Evolutionary conservation across 2,888 invertebrate genomes (phyloP), one percentile per base, ranked within the genome.

Genomic region (Mesorhabditis belari): DNA sequence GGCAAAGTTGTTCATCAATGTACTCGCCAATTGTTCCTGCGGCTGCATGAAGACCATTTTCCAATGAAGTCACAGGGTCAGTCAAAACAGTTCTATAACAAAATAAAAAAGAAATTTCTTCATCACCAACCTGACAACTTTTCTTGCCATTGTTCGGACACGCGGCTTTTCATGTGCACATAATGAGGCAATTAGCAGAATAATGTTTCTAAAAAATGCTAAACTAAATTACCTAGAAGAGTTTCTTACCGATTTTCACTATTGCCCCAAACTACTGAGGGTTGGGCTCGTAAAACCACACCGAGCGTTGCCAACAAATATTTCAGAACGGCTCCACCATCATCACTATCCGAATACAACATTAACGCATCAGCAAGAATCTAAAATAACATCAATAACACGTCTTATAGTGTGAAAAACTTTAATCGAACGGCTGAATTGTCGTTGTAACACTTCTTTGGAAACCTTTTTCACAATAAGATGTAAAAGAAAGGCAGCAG

Each of bases 401-500:
- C 12, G n/a, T 9, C 12, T 17, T 17, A n/a, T n/a, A 1, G n/a
- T 35, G 12, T 35, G 1, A 23, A 53, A 35, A 55, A 28, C 35
- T 69, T 73, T 68, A 5, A 69, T 69, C 23, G 69, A 61, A 55
- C 65, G 62, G 26, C 63, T 57, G 61, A 77, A 79, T 49, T 70
- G 68, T 4, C 70, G 57, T 57, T 70, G 69, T 17, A 78, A 71
- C 4, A 77, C 64, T 52, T 72, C 73, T 55, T 74, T 69, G 6
- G 75, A 65, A 4, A 79, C 69, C 52, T 73, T 74, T 58, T 70
- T 71, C 26, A 74, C 70, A 57, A 77, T 73, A 28, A 79, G 66
- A 66, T 80, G 81, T 0, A 84, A 73, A 2, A 84, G 75, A 68
- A 83, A 83, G 24, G 81, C 75, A 26, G 82, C 81, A 4, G 84